A percentile compares a stretch with the other conserved stretches of the same genome.
Evolutionary conservation across 2,888 invertebrate species (phyloP).

Genomic region (Leptopterna dolabrata): DNA sequence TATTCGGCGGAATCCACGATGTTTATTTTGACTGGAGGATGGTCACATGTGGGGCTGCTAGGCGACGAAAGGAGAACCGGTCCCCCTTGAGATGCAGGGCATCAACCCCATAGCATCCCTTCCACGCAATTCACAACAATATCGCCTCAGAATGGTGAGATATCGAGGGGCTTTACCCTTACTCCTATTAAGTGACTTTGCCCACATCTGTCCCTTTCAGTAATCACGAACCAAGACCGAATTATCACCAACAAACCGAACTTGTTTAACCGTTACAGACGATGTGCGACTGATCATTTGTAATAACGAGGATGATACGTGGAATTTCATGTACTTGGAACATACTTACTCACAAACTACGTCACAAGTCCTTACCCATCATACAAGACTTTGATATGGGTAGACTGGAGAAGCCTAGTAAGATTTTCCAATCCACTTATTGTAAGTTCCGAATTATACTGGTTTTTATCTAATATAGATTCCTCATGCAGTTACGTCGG

Average conservation of each 20-base stretch:
- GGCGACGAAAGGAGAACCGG: not conserved
- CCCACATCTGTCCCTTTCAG: not conserved
- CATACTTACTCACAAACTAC: no score
- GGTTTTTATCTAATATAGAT: no score
- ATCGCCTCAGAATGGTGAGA: not conserved
- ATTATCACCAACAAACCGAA: not conserved
- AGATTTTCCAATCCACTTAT: no score
- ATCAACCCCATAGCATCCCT: not conserved
- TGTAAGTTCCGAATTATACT: no score
- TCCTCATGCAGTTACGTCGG: no score
- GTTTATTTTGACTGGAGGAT: not conserved
- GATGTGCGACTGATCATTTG: no score
- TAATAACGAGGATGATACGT: no score
- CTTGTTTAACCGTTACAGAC: not conserved
- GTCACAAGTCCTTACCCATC: no score
- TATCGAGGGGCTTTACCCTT: not conserved
- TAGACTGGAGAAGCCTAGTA: no score
- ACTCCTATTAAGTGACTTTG: not conserved
- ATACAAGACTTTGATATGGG: no score
- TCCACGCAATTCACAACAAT: not conserved
- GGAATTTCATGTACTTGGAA: no score
- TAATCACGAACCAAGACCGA: not conserved
- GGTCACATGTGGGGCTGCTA: not conserved
- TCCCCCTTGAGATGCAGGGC: not conserved
- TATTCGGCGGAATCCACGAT: no score